These are phyloP conservation scores for Aphodius granarius DNA, from an alignment of 2,888 invertebrate species.

Conservation along the genomic window DNA sequence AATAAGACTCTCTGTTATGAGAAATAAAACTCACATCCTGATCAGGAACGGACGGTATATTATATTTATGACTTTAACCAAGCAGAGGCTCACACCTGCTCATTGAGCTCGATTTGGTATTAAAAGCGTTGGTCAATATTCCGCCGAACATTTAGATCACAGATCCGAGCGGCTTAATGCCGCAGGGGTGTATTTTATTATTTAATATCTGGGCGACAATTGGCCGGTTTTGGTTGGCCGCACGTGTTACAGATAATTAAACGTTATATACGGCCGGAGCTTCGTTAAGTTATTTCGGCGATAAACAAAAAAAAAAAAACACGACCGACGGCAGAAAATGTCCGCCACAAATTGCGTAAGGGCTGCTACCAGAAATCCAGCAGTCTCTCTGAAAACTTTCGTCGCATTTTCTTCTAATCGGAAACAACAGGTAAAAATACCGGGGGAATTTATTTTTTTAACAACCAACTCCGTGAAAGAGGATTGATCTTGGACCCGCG, in stretches of 20 bases:
- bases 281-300: neutral
- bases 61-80: too few relatives aligned
- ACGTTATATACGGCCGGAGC: neutral
- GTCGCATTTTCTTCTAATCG: neutral
- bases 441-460: neutral
- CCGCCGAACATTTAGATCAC: neutral
- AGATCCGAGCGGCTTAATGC: neutral
- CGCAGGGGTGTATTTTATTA: neutral
- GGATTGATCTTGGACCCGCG: neutral
- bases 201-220: neutral
- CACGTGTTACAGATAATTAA: neutral
- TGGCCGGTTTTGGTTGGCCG: neutral
- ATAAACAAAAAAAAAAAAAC: neutral
- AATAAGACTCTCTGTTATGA: too few relatives aligned
- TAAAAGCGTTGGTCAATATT: neutral
- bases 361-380: neutral
- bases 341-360: neutral
- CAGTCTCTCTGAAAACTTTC: neutral
- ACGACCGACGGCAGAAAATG: neutral
- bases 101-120: neutral
- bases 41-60: too few relatives aligned
- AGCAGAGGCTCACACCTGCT: too few relatives aligned
- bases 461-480: neutral
- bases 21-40: too few relatives aligned
- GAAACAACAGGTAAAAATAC: neutral